phyloP scores from a whole-genome alignment of 2,113 vertebrate species.

The Chamaea fasciata region DNA sequence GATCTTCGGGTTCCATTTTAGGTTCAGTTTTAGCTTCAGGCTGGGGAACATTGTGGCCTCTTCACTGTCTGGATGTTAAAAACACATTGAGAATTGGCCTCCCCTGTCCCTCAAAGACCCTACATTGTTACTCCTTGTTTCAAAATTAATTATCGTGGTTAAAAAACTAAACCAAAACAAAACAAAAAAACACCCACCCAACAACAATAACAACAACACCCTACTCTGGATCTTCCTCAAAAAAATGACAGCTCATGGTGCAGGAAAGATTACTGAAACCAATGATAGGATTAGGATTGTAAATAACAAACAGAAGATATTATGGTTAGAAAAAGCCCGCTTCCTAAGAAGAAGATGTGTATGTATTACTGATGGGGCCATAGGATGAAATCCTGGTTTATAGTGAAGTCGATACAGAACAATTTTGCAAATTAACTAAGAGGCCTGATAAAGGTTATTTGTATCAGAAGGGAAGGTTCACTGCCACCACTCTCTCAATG shows the following conservation, averaged over 20 bases:
- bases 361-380: slow-evolving; percentile 18
- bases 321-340: slow-evolving; percentile 24
- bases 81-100: not conserved
- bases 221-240: slow-evolving; percentile 11
- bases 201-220: not conserved
- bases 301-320: slow-evolving; percentile 63
- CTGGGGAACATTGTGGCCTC: not conserved
- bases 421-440: slow-evolving; percentile 70
- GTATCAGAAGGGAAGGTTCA: slow-evolving; percentile 51
- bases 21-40: not conserved
- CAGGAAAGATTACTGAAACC: slow-evolving; percentile 69
- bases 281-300: slow-evolving; percentile 65
- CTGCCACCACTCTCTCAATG: slow-evolving; percentile 12
- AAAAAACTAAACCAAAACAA: no score
- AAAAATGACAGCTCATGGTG: slow-evolving; percentile 48
- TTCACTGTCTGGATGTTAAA: not conserved
- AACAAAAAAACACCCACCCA: not conserved
- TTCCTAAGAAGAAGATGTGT: slow-evolving; percentile 28
- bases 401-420: slow-evolving; percentile 40
- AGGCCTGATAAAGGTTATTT: slow-evolving; percentile 61
- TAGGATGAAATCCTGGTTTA: slow-evolving; percentile 38
- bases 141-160: slow-evolving; percentile 59
- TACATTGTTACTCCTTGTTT: slow-evolving; percentile 21
- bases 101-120: not conserved
- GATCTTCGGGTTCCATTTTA: not conserved